These are phyloP conservation scores for Acrobeloides nanus DNA, from an alignment of 2,888 invertebrate genomes.

Conservation along the genomic window DNA sequence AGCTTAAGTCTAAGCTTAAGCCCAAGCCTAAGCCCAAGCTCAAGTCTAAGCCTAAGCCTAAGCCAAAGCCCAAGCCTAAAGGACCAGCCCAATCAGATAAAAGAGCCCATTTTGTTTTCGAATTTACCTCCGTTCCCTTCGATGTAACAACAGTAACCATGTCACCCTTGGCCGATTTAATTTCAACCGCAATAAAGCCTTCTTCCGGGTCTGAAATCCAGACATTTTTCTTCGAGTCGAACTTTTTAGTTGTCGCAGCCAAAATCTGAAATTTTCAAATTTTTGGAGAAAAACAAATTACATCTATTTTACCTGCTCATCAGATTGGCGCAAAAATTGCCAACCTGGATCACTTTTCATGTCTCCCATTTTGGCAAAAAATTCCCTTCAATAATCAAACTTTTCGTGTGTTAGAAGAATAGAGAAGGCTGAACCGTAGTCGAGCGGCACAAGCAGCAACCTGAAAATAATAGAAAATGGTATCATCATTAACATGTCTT, in stretches of 20 bases:
- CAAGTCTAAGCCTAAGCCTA: too few species aligned
- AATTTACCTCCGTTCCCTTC: slow-evolving; percentile 25
- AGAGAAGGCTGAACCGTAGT: too few species aligned
- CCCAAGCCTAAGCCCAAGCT: too few species aligned
- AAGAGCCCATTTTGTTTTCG: too few species aligned
- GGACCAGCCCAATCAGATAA: too few species aligned
- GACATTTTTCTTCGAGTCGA: slow-evolving; percentile 95
- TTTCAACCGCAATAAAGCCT: slow-evolving; percentile 86
- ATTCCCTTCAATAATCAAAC: too few species aligned
- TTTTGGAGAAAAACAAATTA: not conserved
- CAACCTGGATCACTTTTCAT: slow-evolving; percentile 46
- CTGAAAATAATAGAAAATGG: too few species aligned
- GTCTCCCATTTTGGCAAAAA: slow-evolving; percentile 13
- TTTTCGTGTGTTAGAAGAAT: too few species aligned
- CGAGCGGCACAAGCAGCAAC: too few species aligned
- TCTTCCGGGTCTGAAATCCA: slow-evolving; percentile 98
- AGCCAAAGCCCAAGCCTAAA: too few species aligned
- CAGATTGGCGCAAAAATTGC: slow-evolving; percentile 49
- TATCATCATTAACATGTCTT: too few species aligned
- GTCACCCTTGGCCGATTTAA: slow-evolving; percentile 95
- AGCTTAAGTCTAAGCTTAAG: too few species aligned
- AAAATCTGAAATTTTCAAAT: slow-evolving; percentile 16
- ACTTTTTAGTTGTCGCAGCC: slow-evolving; percentile 48
- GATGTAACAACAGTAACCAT: slow-evolving; percentile 70
- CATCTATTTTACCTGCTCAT: slow-evolving; percentile 43